Percentiles rank a stretch among this genome's conserved stretches.
phyloP scores from a whole-genome alignment of 1,140 invertebrate species.

The Pemphigus obesinymphae region DNA sequence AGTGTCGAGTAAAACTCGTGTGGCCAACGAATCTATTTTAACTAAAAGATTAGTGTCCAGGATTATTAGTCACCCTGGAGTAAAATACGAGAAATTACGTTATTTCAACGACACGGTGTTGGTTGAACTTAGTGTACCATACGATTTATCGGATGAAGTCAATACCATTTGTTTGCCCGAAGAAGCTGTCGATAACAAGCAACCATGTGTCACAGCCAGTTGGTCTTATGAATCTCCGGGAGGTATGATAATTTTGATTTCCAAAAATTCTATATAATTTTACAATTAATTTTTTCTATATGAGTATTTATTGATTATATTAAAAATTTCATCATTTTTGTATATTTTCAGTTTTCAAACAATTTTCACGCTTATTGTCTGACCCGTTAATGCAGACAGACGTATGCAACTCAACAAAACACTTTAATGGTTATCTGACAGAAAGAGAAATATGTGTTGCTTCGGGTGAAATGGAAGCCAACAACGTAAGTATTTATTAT shows the following conservation, averaged over 20 bases:
- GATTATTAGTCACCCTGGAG: constrained; percentile 59
- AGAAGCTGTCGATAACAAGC: constrained; percentile 52
- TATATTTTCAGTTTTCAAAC: constrained; percentile 23
- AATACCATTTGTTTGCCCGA: constrained; percentile 57
- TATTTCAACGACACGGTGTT: constrained; percentile 59
- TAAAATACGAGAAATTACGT: constrained; percentile 59
- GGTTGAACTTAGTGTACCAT: constrained; percentile 55
- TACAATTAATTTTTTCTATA: too few species aligned
- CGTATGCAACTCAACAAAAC: constrained; percentile 59
- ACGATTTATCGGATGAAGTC: constrained; percentile 55
- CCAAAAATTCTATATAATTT: background rate
- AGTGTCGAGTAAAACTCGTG: constrained; percentile 52
- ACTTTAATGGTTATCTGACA: constrained; percentile 58
- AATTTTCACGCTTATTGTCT: constrained; percentile 50
- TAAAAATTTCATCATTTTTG: background rate
- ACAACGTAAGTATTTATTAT: background rate
- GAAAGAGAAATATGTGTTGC: constrained; percentile 57
- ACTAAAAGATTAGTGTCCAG: constrained; percentile 49
- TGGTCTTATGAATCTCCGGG: constrained; percentile 55
- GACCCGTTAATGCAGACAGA: constrained; percentile 55
- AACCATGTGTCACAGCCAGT: constrained; percentile 59
- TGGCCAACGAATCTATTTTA: constrained; percentile 48
- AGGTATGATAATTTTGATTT: constrained; percentile 38
- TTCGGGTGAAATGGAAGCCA: constrained; percentile 15
- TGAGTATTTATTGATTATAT: background rate